Conservation (phyloP, 2,888 invertebrate species). For the Cataglyphis livida region DNA sequence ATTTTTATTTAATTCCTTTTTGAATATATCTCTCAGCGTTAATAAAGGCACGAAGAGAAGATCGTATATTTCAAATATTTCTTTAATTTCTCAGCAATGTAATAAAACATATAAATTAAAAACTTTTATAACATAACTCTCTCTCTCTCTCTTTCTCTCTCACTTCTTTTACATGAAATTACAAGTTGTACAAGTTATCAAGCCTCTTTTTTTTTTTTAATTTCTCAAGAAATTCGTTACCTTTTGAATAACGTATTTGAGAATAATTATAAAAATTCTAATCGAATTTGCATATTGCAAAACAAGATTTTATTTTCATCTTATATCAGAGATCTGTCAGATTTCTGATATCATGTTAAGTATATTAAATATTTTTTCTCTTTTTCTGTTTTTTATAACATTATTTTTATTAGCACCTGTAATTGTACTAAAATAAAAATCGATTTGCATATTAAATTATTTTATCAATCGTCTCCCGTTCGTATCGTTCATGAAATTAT, state of each 20-base stretch:
- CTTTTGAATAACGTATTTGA: not conserved
- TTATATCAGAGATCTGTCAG: not conserved
- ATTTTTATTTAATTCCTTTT: slow-evolving; percentile 43
- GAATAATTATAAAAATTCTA: not conserved
- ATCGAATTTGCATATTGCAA: not conserved
- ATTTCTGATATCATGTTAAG: not conserved
- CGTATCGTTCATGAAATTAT: not conserved
- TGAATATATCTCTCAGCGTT: slow-evolving; percentile 25
- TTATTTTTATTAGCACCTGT: not conserved
- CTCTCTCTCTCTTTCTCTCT: not conserved
- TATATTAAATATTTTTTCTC: not conserved
- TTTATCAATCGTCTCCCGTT: not conserved
- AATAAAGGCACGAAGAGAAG: slow-evolving; percentile 14
- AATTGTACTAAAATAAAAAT: slow-evolving; percentile 2
- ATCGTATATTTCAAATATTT: slow-evolving; percentile 5
- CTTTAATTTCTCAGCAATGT: slow-evolving; percentile 16
- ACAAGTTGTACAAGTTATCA: not conserved
- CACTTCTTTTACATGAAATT: not conserved
- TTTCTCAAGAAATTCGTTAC: not conserved
- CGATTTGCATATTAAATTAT: not conserved
- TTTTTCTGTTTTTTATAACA: not conserved
- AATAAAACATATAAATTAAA: not conserved
- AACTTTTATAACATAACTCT: not conserved
- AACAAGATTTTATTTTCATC: not conserved
- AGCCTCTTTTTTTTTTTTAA: not conserved